phyloP scores from a whole-genome alignment of 1,140 invertebrate genomes.

The Cotesia typhae region DNA sequence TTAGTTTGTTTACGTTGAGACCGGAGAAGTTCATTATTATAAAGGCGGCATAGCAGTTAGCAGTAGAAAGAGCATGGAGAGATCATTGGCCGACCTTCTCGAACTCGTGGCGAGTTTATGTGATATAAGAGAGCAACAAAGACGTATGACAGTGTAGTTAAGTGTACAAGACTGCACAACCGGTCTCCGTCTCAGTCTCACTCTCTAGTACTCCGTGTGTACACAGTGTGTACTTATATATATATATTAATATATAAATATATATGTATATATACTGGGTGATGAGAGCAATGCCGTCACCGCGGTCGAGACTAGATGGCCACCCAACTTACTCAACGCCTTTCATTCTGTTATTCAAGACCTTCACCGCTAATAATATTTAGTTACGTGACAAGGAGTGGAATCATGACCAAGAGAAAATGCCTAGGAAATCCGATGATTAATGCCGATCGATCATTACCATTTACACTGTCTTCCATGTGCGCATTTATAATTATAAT shows the following conservation, averaged over 20 bases:
- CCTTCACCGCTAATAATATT: slow-evolving; percentile 20
- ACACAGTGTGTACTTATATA: too few relatives aligned
- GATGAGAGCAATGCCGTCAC: not conserved
- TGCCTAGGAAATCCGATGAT: not conserved
- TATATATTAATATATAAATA: too few relatives aligned
- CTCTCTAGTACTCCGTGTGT: too few relatives aligned
- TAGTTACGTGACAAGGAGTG: slow-evolving; percentile 7
- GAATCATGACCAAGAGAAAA: slow-evolving; percentile 19
- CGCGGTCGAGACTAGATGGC: slow-evolving; percentile 8
- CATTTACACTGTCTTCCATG: too few relatives aligned
- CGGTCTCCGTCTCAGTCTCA: not conserved
- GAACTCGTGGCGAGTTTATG: not conserved
- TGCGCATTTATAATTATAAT: too few relatives aligned
- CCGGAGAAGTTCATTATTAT: not conserved
- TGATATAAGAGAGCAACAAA: slow-evolving; percentile 8
- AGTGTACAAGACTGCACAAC: slow-evolving; percentile 18
- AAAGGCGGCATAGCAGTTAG: too few relatives aligned
- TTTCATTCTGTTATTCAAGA: slow-evolving; percentile 5
- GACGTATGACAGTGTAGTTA: not conserved
- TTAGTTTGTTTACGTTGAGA: slow-evolving; percentile 3
- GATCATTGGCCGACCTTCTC: slow-evolving; percentile 22
- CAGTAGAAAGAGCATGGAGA: not conserved
- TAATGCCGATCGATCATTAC: not conserved
- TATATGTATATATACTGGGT: too few relatives aligned
- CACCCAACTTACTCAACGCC: slow-evolving; percentile 32